These are phyloP conservation scores for Sander vitreus DNA, from an alignment of 2,113 vertebrate species.

Conservation along the genomic window DNA sequence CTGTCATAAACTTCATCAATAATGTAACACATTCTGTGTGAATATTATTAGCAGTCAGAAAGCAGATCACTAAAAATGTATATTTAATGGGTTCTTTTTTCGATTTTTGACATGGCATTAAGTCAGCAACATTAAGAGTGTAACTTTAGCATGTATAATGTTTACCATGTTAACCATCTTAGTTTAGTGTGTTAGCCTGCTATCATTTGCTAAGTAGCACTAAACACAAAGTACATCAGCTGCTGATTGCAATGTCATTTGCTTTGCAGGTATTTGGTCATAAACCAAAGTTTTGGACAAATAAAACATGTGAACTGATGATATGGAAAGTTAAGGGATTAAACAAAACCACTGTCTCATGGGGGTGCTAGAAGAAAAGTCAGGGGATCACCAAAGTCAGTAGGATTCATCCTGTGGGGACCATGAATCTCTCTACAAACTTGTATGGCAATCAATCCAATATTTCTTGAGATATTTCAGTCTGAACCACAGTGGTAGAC, in stretches of 20 bases:
- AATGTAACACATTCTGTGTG: not conserved
- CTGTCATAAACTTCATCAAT: not conserved
- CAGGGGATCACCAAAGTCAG: no score
- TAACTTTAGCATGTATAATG: no score
- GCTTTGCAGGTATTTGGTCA: no score
- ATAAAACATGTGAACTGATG: no score
- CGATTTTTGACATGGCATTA: not conserved
- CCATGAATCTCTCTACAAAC: not conserved
- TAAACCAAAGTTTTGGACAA: no score
- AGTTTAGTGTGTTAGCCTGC: not conserved
- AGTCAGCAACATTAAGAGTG: not conserved
- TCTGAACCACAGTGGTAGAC: not conserved
- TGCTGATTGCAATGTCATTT: no score
- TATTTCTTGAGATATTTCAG: not conserved
- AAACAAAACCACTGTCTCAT: no score
- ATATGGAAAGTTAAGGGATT: no score
- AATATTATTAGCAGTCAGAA: not conserved
- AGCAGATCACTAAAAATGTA: not conserved
- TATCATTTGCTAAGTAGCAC: not conserved
- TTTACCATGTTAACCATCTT: no score
- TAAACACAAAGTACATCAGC: no score
- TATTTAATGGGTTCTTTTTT: not conserved
- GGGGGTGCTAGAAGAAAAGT: no score
- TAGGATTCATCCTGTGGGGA: no score
- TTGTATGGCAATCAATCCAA: not conserved